Conservation (phyloP, 1,140 invertebrate species). For the Mactra quadrangularis region DNA sequence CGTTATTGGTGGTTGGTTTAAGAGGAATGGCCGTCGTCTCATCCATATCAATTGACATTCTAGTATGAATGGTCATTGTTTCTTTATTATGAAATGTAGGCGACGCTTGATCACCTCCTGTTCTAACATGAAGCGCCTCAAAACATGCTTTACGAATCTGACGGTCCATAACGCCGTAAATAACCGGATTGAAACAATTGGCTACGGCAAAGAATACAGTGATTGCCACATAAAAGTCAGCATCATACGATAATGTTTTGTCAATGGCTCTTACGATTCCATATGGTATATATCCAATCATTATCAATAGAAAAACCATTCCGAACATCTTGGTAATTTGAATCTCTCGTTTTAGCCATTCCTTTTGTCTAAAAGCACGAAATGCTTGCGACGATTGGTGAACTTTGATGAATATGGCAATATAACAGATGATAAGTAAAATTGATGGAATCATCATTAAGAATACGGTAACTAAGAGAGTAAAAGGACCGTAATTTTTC, state of each 20-base stretch:
- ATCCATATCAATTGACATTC: slow-evolving; percentile 40
- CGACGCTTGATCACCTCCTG: slow-evolving; percentile 29
- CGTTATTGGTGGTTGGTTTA: not conserved
- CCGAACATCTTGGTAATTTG: slow-evolving; percentile 84
- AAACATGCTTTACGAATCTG: slow-evolving; percentile 79
- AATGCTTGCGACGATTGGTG: slow-evolving; percentile 76
- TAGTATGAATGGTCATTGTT: slow-evolving; percentile 50
- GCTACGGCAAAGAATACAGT: slow-evolving; percentile 82
- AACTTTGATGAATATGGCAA: slow-evolving; percentile 82
- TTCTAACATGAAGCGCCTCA: slow-evolving; percentile 64
- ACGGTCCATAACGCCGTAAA: slow-evolving; percentile 83
- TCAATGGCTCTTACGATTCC: slow-evolving; percentile 81
- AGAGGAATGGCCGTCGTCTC: slow-evolving; percentile 29
- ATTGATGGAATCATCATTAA: slow-evolving; percentile 82
- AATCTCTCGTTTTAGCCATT: slow-evolving; percentile 81
- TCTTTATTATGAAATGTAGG: slow-evolving; percentile 53
- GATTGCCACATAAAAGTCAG: slow-evolving; percentile 82
- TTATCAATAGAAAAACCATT: slow-evolving; percentile 82
- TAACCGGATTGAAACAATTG: slow-evolving; percentile 81
- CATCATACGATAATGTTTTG: slow-evolving; percentile 75
- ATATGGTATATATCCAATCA: slow-evolving; percentile 82
- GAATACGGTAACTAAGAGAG: slow-evolving; percentile 79
- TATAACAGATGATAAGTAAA: slow-evolving; percentile 82
- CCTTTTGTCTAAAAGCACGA: slow-evolving; percentile 73
- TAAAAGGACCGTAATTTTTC: slow-evolving; percentile 79